Evolutionary conservation across 37 sponge, comb jelly and placozoan species (phyloP), one percentile per base, ranked within the genome.

Genomic region (Theonella swinhoei): DNA sequence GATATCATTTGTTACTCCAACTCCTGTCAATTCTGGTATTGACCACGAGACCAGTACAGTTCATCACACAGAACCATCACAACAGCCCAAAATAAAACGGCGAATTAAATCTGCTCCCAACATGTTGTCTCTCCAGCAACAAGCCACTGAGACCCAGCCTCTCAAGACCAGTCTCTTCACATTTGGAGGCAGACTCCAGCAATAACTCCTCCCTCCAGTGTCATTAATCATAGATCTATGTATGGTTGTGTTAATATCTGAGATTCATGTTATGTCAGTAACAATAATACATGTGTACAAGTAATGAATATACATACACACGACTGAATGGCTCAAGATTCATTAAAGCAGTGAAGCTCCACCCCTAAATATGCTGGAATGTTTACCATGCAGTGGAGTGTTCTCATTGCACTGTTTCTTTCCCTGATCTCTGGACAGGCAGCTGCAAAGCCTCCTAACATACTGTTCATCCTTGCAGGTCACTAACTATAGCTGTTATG

Each of bases 381-480:
- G 54, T 7, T 47, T 17, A 47, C 7, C 54, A 47, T 47, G 54
- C 14, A 14, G 54, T 47, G 54, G 54, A 14, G 54, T 47, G 54
- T 7, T 47, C 54, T 47, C 14, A 14, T 14, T 47, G 54, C 54
- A 17, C 54, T 47, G 54, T 14, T 47, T 7, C 54, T 47, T 14
- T 68, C 69, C 34, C 30, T 28, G 69, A 20, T 31, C 1, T 3
- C 69, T 68, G 33, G 30, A 20, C 14, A 31, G 19, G 30, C 69
- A 29, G 69, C 5, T 29, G 69, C 69, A 5, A 29, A 29, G 30
- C 31, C 29, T 9, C 80, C 80, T 2, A 79, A 64, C 66, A 64
- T 79, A 1, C 1, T 79, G 24, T 79, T 79, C 67, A 79, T 79
- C 11, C 42, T 79, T 8, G 66, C 80, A 79, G 80, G 80, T 79